These are phyloP conservation scores for Caenorhabditis sp. DNA, from an alignment of 2,888 invertebrate genomes.

Conservation along the genomic window DNA sequence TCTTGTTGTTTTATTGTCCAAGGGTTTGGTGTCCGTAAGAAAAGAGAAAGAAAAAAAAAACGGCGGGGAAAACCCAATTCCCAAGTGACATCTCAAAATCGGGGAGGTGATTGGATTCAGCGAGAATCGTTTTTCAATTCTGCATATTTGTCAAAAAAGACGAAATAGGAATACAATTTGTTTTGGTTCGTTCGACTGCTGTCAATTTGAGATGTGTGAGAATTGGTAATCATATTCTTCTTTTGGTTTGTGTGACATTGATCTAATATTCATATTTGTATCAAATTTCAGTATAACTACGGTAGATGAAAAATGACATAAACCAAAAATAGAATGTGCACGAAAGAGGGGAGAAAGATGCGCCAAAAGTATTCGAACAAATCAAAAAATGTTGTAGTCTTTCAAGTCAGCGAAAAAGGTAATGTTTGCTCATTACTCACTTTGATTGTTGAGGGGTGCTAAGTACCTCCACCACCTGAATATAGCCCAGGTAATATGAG, in stretches of 20 bases:
- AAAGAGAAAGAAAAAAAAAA: not conserved
- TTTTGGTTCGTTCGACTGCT: slow-evolving; percentile 8
- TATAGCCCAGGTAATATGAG: slow-evolving; percentile 19
- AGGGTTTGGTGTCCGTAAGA: not conserved
- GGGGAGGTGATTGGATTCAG: slow-evolving; percentile 41
- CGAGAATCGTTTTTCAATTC: not conserved
- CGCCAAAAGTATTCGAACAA: not conserved
- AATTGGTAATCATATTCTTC: not conserved
- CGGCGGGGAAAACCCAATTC: slow-evolving; percentile 7
- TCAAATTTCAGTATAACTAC: not conserved
- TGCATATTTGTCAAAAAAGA: not conserved
- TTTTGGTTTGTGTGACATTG: slow-evolving; percentile 26
- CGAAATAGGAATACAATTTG: slow-evolving; percentile 21
- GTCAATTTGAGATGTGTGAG: slow-evolving; percentile 1
- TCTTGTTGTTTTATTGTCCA: not conserved
- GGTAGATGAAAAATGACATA: not conserved
- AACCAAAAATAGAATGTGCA: slow-evolving; percentile 6
- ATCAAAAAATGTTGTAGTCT: not conserved
- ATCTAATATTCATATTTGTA: slow-evolving; percentile 24
- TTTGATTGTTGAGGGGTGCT: slow-evolving; percentile 43
- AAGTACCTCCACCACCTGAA: slow-evolving; percentile 42
- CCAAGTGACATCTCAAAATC: slow-evolving; percentile 29
- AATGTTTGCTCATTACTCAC: slow-evolving; percentile 52
- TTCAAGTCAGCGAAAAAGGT: not conserved
- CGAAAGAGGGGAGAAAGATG: not conserved